These are phyloP conservation scores for Coreoperca whiteheadi DNA, from an alignment of 2,113 vertebrate genomes.

Conservation along the genomic window DNA sequence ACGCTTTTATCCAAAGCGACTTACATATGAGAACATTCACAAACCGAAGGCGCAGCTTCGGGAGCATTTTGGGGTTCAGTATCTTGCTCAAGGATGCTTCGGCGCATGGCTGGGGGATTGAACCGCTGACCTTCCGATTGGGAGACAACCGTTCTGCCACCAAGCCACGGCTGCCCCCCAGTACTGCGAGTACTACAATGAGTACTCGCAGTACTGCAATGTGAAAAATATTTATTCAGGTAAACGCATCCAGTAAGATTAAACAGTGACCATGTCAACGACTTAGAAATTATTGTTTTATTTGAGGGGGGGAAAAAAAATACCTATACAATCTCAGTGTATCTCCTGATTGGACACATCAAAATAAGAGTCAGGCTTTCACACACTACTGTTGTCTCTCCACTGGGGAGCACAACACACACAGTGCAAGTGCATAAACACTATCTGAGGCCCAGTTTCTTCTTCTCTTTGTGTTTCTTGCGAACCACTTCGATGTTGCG, in stretches of 20 bases:
- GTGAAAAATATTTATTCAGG: neutral
- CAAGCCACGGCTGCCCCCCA: too few relatives aligned
- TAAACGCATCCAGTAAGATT: neutral
- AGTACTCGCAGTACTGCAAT: neutral
- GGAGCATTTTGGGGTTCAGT: too few relatives aligned
- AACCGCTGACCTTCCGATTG: too few relatives aligned
- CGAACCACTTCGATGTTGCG: slow-evolving; percentile 93
- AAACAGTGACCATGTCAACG: neutral
- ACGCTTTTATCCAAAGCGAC: too few relatives aligned
- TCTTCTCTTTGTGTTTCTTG: slow-evolving; percentile 95
- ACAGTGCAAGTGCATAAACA: neutral
- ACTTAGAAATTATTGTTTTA: slow-evolving; percentile 34
- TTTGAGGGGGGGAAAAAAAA: slow-evolving; percentile 4
- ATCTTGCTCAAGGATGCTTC: too few relatives aligned
- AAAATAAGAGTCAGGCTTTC: neutral
- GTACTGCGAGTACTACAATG: too few relatives aligned
- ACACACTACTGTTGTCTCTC: neutral
- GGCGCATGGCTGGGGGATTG: too few relatives aligned
- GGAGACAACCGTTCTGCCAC: too few relatives aligned
- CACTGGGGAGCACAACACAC: neutral
- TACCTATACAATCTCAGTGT: neutral
- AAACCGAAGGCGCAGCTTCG: too few relatives aligned
- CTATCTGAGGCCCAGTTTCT: slow-evolving; percentile 93
- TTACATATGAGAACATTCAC: too few relatives aligned
- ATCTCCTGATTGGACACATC: slow-evolving; percentile 9